Evolutionary conservation across 2,888 invertebrate species (phyloP).

Genomic region (Oscheius sp.): DNA sequence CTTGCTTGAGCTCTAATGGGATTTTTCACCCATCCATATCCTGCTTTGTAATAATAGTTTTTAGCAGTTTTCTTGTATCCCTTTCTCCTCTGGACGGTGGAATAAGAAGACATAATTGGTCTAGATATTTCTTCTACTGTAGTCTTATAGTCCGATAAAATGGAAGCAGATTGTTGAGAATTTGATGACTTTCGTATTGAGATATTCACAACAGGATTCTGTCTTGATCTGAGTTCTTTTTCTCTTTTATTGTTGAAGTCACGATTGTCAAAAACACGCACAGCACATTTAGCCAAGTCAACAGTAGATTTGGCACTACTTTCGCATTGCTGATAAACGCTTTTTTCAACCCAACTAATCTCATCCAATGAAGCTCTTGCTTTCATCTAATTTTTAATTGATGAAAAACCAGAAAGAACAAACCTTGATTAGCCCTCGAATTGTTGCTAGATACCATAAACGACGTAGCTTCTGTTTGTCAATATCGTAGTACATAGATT

Average conservation of each 20-base stretch:
- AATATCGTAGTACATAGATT: conserved; percentile 39
- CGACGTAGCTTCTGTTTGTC: conserved; percentile 51
- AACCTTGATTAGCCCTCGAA: conserved; percentile 55
- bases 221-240: not conserved
- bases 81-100: not conserved
- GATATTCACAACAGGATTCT: conserved; percentile 14
- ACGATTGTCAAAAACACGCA: conserved; percentile 41
- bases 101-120: no score
- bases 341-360: conserved; percentile 45
- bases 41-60: conserved; percentile 4
- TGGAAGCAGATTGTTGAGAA: not conserved
- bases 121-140: not conserved
- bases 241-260: not conserved
- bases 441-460: conserved; percentile 54
- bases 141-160: not conserved
- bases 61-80: not conserved
- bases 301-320: conserved; percentile 51
- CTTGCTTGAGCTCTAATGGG: conserved; percentile 37
- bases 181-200: conserved; percentile 1
- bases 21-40: conserved; percentile 36
- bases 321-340: conserved; percentile 59
- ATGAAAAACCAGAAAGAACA: not conserved
- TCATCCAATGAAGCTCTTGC: conserved; percentile 18
- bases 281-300: conserved; percentile 56
- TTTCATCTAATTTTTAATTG: not conserved